Base-by-base conservation (phyloP, 2,113 vertebrate genomes). In the Cryptoleucopteryx plumbea region DNA sequence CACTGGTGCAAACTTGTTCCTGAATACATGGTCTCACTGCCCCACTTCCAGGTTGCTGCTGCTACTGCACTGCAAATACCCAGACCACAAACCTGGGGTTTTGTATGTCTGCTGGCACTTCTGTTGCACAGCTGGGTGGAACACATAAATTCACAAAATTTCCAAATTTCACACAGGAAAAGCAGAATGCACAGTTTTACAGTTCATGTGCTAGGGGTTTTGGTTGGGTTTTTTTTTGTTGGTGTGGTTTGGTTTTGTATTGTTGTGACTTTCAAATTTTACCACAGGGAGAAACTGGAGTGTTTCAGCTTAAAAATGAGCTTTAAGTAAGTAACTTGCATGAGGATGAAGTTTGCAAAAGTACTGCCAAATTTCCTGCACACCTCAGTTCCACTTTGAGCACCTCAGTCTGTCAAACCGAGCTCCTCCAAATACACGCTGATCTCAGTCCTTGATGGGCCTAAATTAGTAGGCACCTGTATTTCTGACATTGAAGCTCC, bases 221-320 rank as follows among this genome's bases (percentile, higher is more conserved):
- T 14, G 34, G 10, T 34, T 47, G 13, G 0, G 0, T 0, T 9
- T 8, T 84, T 84, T 53, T 52, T 15, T 68, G 52, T 53, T 53
- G 9, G 26, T 32, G 6, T 43, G 23, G 23, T 29, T 36, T 63
- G 38, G 13, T 66, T 72, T 71, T 36, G 58, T 58, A 6, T 9
- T 52, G 11, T 38, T 42, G 29, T 36, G 52, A 43, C 7, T 31
- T 72, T 88, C 40, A 82, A 0, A 79, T 84, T 94, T 56, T 79
- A 61, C 56, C 61, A 16, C 5, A n/a, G 26, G 43, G 48, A 82
- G 23, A 40, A 65, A 75, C 14, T 36, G 43, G 15, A 78, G 38
- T 15, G 13, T 78, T 53, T 43, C 31, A 48, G n/a, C 21, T 82
- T 65, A 79, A 68, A 85, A 90, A 80, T 12, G 9, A 85, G 17